Evolutionary conservation across 2,888 invertebrate genomes (phyloP), one percentile per base, ranked within the genome.

Genomic region (Parascotia fuliginaria): DNA sequence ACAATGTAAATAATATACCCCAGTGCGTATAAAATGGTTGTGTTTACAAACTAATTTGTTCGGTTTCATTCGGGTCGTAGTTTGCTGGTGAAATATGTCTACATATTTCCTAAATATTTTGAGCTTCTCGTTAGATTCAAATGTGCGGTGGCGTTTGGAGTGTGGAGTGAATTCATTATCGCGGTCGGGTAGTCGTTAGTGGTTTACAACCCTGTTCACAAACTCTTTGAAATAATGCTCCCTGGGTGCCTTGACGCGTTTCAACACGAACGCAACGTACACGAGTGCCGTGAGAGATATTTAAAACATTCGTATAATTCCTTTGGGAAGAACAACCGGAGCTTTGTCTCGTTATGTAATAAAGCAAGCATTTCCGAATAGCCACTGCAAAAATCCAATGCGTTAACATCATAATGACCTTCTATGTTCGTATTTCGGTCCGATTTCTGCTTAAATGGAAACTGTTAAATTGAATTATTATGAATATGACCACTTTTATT

Each of bases 151-250:
- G 61, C 69, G 77, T 81, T 77, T 75, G 74, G 78, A 79, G 85
- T 79, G 79, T 77, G 73, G 80, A 81, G 81, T 79, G 87, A 85
- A 87, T 87, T 88, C 88, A 89, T 88, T 87, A 87, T 80, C 75
- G 85, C 77, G 84, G 85, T 81, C 77, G 81, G 79, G 81, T 83
- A 84, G 85, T 87, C 87, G 87, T 88, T 88, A 88, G 89, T 76
- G 85, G 87, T 86, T 87, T 82, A 85, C 84, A 79, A 80, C 80
- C 76, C 77, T 80, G 83, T 83, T 87, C 83, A 73, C 83, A 77
- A 83, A 84, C 86, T 85, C 87, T 83, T 83, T 83, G 83, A 84
- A 85, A 86, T 87, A 87, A 86, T 83, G 82, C 80, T 83, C 85
- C 84, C 85, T 43, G 54, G 83, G 78, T 75, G 71, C 81, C 79